phyloP scores from a whole-genome alignment of 2,888 invertebrate species.

The Patella pellucida region DNA sequence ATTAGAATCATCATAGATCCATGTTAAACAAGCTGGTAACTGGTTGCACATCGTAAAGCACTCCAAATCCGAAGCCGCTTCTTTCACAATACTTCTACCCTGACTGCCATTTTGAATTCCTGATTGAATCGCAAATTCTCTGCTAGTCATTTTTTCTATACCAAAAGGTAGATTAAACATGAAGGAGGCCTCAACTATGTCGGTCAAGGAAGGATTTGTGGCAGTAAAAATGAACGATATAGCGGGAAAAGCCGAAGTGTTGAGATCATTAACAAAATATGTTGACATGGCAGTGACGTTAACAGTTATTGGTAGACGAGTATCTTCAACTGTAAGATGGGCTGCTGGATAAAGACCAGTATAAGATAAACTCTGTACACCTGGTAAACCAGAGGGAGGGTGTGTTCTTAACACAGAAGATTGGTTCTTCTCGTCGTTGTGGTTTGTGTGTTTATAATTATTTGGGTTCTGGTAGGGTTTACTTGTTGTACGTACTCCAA shows the following conservation, averaged over 20 bases:
- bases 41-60: not conserved
- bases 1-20: not conserved
- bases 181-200: not conserved
- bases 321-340: not conserved
- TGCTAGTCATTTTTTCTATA: not conserved
- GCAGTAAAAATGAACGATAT: not conserved
- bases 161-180: slow-evolving; percentile 4
- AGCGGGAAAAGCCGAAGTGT: not conserved
- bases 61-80: not conserved
- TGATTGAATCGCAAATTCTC: not conserved
- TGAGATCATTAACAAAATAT: not conserved
- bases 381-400: not conserved
- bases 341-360: not conserved
- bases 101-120: not conserved
- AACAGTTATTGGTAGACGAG: not conserved
- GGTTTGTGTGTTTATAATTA: no score
- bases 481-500: not conserved
- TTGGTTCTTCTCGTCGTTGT: no score
- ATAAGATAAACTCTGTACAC: not conserved
- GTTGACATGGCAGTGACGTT: not conserved
- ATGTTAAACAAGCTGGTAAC: not conserved
- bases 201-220: not conserved
- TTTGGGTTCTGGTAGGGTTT: not conserved
- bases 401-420: not conserved
- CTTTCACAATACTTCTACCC: not conserved